Base-by-base conservation (phyloP, 2,113 vertebrate species). In the Trichomycterus rosablanca region DNA sequence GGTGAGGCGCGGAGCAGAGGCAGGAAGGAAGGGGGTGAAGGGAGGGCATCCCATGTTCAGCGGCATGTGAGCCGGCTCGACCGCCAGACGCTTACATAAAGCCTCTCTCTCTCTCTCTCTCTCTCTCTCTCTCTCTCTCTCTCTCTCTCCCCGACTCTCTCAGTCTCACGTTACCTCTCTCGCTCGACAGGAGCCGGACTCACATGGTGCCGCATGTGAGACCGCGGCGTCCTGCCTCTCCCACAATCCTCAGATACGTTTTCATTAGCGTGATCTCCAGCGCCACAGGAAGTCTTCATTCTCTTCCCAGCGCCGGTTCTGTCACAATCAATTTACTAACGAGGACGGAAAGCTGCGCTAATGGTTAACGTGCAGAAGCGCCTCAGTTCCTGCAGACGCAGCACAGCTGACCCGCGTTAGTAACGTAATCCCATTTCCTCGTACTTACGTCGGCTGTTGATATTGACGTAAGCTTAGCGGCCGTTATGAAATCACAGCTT, bases 21-120 rank as follows among this genome's bases (percentile, higher is more conserved):
- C 58, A 57, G 69, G 50, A 57, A 62, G 59, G 42, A 53, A 40
- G 52, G 45, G 26, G 55, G 34, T 52, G 37, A 19, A 48, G 35
- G 46, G 39, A 26, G 35, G 71, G 50, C 62, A 28, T 7, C 61
- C 63, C 59, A 54, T 26, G 40, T 52, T 75, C 74, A 75, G 65
- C 62, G 72, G 66, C 75, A 80, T 80, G 79, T 77, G 79, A 78
- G 74, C 40, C 66, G 55, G 43, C 75, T 74, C 37, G 69, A 56
- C 75, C 68, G 59, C 65, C 72, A 80, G 71, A 77, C 68, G 73
- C 80, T 84, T 80, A 80, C 73, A 82, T 85, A 80, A 84, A 84
- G 62, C 74, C 63, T 56, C 74, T 43, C 40, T 39, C 67, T 72
- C 67, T 71, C 19, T 32, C 65, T 71, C 68, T 66, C 53, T 19